Percentiles rank a stretch among this genome's conserved stretches.
Conservation (phyloP, 2,113 vertebrate genomes). For the Penelope pileata region DNA sequence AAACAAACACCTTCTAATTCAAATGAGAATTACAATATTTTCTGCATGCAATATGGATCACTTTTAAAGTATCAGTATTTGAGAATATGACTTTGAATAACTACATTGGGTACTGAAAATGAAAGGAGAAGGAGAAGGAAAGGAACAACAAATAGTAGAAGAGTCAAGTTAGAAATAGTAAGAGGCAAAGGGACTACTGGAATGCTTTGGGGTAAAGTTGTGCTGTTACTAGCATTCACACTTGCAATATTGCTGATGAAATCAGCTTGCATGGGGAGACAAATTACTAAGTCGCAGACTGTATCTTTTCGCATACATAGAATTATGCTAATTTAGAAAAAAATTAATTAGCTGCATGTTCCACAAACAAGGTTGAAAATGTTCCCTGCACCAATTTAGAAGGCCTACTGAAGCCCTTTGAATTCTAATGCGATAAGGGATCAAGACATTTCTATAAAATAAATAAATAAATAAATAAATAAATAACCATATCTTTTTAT, state of each 20-base stretch:
- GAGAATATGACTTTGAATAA: not conserved
- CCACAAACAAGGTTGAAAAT: not conserved
- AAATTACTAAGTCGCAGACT: not conserved
- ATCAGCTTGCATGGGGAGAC: not conserved
- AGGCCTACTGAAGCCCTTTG: not conserved
- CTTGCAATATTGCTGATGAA: not conserved
- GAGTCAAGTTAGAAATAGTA: not conserved
- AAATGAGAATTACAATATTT: not conserved
- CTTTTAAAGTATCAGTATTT: not conserved
- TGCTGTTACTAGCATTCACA: not conserved
- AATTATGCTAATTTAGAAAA: not conserved
- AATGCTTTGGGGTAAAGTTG: not conserved
- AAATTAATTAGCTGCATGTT: not conserved
- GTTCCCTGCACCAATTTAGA: not conserved
- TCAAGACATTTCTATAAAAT: not conserved
- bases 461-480: not conserved
- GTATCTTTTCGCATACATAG: not conserved
- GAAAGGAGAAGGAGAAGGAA: not conserved
- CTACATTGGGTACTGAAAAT: not conserved
- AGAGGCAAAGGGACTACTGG: not conserved
- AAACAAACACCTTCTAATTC: not conserved
- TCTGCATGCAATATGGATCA: not conserved
- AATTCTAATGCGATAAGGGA: not conserved
- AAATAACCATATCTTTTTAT: not conserved
- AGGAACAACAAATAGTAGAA: not conserved